Base-by-base conservation (phyloP, 2,797 vertebrate species). In the Austrolebias charrua region DNA sequence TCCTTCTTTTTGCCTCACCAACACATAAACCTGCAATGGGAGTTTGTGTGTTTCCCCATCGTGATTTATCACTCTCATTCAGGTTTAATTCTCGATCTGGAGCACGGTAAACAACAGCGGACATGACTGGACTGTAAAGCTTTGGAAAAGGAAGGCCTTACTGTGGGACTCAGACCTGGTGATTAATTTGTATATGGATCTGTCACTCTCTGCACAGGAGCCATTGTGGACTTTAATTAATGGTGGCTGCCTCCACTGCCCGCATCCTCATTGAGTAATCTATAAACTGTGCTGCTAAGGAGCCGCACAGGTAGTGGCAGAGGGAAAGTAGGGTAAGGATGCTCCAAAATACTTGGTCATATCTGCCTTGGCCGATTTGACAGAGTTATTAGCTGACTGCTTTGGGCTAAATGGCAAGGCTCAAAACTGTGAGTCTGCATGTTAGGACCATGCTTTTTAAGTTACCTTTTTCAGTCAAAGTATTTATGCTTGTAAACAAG, bases 51-150 rank as follows among this genome's bases (percentile, higher is more conserved):
- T 89, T 90, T 84, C 83, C 71, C 71, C 71, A 73, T 70, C 69
- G 78, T 91, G 90, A 92, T 93, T 91, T 93, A 93, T 93, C 76
- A 78, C 88, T 87, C 88, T 90, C 89, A 91, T 92, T 92, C 92
- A 91, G 87, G 84, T 91, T 92, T 92, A 92, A 91, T 92, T 92
- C 90, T 90, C 81, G 84, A 91, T 90, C 85, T 86, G 85, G 83
- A 89, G 87, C 86, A 85, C 83, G 66, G 91, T 91, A 93, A 91
- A 93, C 90, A 93, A 91, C 89, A 81, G 79, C 45, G 78, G 87
- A 92, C 92, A 91, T 92, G 91, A 90, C 91, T 75, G 81, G 90
- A 92, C 89, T 93, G 88, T 89, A 88, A 89, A 93, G 79, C 71
- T 75, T 76, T 57, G 69, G 48, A 79, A 73, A 66, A 70, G 75